Base-by-base conservation (phyloP, 2,113 vertebrate genomes). In the Nannospalax galili region DNA sequence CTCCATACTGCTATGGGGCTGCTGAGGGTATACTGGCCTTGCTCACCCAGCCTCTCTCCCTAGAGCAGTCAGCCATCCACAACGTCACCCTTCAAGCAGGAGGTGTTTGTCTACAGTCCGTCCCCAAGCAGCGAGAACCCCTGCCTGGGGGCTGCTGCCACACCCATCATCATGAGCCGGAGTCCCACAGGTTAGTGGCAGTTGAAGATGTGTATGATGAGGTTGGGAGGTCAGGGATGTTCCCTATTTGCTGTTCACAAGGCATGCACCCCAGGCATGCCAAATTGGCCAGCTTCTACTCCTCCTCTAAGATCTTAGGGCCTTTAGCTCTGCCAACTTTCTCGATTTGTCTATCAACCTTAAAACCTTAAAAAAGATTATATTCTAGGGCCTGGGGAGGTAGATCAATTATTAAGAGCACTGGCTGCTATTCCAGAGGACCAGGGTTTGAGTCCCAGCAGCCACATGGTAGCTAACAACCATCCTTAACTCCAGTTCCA, bases 121-220 rank as follows among this genome's bases (percentile, higher is more conserved):
- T 98, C 98, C 0, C 98, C 98, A 0, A 97, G 96, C 91, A 97
- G 77, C 0, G 99, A 99, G 24, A 99, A 98, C 97, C 99, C 99
- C 10, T 94, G 97, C 72, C 7, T 73, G 75, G 98, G 92, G 26
- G 96, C 98, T 0, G 22, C 98, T 0, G 98, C 98, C 52, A 99
- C 99, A n/a, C 99, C 99, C 0, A 98, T 99, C 93, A 99, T 99
- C 95, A 98, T 99, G 98, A 99, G 98, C 96, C 98, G 99, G 97
- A 99, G 99, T 96, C 99, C 99, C 72, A 99, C 99, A 98, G 99
- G 99, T 99, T 95, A 93, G 97, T 97, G 19, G 1, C 0, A 0
- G 35, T 24, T 6, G 52, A 20, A 0, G 3, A 12, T 52, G 7
- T 60, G 8, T 0, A 0, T 3, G 1, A 0, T 0, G 7, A 1